phyloP scores from a whole-genome alignment of 2,888 invertebrate species.

The Serrognathus titanus region DNA sequence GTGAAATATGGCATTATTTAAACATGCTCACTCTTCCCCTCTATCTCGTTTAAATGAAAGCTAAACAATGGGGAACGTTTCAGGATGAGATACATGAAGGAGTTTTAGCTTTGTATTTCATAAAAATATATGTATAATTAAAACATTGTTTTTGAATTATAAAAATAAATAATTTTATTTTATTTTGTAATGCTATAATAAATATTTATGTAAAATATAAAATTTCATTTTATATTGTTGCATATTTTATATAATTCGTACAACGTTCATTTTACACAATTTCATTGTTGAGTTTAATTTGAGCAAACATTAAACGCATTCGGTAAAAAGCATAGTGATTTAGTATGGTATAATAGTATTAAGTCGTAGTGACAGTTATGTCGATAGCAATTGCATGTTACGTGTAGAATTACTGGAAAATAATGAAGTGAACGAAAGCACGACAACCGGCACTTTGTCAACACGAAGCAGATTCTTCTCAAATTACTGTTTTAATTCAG shows the following conservation, averaged over 20 bases:
- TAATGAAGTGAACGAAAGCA: conserved; percentile 10
- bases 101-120: too few relatives aligned
- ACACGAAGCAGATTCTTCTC: conserved; percentile 7
- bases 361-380: conserved; percentile 2
- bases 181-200: too few relatives aligned
- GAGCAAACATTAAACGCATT: conserved; percentile 5
- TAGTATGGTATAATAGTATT: conserved; percentile 4
- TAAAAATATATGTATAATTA: too few relatives aligned
- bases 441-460: conserved; percentile 11
- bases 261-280: not conserved
- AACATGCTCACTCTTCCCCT: conserved; percentile 32
- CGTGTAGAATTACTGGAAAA: conserved; percentile 5
- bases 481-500: not conserved
- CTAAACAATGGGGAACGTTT: conserved; percentile 38
- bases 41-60: conserved; percentile 41
- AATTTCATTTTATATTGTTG: too few relatives aligned
- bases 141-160: too few relatives aligned
- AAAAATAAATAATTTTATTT: too few relatives aligned
- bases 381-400: conserved; percentile 10
- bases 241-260: not conserved
- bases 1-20: conserved; percentile 38
- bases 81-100: too few relatives aligned
- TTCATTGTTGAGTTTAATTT: conserved; percentile 1
- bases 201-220: too few relatives aligned
- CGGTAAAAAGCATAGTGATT: conserved; percentile 5